These are phyloP conservation scores for Tenthredo amoena DNA, from an alignment of 2,888 invertebrate species.

Conservation along the genomic window DNA sequence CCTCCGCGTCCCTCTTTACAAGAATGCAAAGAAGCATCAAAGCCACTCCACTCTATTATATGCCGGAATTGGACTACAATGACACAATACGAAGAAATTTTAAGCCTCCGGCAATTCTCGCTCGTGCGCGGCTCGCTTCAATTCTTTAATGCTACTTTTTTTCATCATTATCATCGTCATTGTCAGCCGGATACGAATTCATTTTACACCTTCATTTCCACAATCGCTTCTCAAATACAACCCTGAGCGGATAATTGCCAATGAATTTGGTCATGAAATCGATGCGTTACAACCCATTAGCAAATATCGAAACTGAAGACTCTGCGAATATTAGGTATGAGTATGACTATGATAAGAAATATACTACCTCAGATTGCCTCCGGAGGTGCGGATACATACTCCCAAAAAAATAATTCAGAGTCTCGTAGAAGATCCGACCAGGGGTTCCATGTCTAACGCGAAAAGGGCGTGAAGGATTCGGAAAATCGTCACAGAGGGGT, in stretches of 20 bases:
- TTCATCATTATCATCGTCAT: not conserved
- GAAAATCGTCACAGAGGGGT: constrained; percentile 12
- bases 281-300: not conserved
- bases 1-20: constrained; percentile 7
- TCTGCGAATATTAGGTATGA: too few relatives aligned
- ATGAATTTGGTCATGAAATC: not conserved
- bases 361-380: not conserved
- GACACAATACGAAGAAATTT: constrained; percentile 29
- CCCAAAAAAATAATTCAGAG: not conserved
- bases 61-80: constrained; percentile 49
- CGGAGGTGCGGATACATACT: not conserved
- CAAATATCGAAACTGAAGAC: not conserved
- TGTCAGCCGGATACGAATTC: not conserved
- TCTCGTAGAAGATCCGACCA: not conserved
- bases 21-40: constrained; percentile 49
- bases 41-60: constrained; percentile 45
- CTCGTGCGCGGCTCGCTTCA: constrained; percentile 26
- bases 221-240: not conserved
- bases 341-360: not conserved
- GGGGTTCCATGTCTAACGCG: constrained; percentile 12
- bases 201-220: not conserved
- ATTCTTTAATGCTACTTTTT: not conserved
- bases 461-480: constrained; percentile 43
- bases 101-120: constrained; percentile 1
- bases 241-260: not conserved